A percentile compares a stretch with the other conserved stretches of the same genome.
phyloP scores from a whole-genome alignment of 64 coral and sea anemone genomes.

The Actinia equina region DNA sequence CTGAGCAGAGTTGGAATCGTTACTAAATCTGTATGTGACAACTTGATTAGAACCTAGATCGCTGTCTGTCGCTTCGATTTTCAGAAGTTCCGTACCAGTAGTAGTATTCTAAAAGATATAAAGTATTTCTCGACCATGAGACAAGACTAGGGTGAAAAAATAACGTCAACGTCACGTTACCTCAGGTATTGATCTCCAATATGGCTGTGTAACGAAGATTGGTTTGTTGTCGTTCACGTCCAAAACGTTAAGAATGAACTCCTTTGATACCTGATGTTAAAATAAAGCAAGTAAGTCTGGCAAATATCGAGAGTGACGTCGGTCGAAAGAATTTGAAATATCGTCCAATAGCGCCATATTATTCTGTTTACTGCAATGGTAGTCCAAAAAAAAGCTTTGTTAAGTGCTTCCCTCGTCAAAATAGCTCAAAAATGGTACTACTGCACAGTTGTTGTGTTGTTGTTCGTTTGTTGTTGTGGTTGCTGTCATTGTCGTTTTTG shows the following conservation, averaged over 20 bases:
- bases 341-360: too few relatives aligned
- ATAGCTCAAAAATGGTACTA: too few relatives aligned
- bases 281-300: background rate
- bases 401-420: too few relatives aligned
- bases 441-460: too few relatives aligned
- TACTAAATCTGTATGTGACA: conserved; percentile 58
- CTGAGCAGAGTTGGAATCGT: conserved; percentile 17
- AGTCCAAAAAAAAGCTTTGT: too few relatives aligned
- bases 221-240: conserved; percentile 71
- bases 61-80: conserved; percentile 40
- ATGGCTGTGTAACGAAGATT: conserved; percentile 46
- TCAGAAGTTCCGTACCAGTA: conserved; percentile 49
- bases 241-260: conserved; percentile 20
- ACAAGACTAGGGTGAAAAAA: background rate
- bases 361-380: too few relatives aligned
- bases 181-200: conserved; percentile 56
- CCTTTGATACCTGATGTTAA: conserved; percentile 24
- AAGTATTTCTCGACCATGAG: background rate
- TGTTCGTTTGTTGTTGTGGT: too few relatives aligned
- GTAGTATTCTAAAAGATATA: conserved; percentile 50
- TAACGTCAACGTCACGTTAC: conserved; percentile 19
- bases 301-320: too few relatives aligned
- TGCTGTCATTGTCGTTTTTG: too few relatives aligned
- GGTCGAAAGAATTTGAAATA: too few relatives aligned
- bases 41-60: conserved; percentile 52